A percentile compares a stretch with the other conserved stretches of the same genome.
Evolutionary conservation across 2,888 invertebrate species (phyloP).

Genomic region (Lumbricus terrestris): DNA sequence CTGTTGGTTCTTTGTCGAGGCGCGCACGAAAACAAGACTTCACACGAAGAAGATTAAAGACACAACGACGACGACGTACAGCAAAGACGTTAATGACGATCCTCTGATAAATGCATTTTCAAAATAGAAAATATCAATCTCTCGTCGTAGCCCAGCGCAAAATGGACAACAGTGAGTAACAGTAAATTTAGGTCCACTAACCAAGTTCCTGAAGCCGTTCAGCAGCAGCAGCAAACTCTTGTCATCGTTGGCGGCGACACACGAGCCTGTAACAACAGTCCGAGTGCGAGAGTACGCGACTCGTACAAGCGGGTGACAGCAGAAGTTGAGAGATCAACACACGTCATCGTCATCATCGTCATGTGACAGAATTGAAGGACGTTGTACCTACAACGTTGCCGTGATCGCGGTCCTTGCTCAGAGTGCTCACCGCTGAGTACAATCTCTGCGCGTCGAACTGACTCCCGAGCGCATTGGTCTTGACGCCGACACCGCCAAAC

Average conservation of each 20-base stretch:
- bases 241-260: no score
- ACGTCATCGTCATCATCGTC: background rate
- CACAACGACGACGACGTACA: no score
- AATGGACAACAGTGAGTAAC: background rate
- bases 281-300: background rate
- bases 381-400: background rate
- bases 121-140: constrained; percentile 19
- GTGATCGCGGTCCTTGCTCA: constrained; percentile 5
- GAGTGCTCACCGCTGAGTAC: background rate
- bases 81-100: background rate
- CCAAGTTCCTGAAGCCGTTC: constrained; percentile 16
- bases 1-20: background rate
- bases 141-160: background rate
- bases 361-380: background rate
- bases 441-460: background rate
- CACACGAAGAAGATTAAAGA: background rate
- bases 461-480: background rate
- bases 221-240: constrained; percentile 4
- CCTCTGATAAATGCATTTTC: constrained; percentile 17
- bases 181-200: constrained; percentile 16
- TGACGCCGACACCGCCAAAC: background rate
- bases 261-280: background rate
- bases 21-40: background rate
- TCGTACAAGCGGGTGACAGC: background rate
- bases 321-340: constrained; percentile 3